Evolutionary conservation across 1,140 invertebrate genomes (phyloP), one percentile per base, ranked within the genome.

Genomic region (Drosophila eugracilis): DNA sequence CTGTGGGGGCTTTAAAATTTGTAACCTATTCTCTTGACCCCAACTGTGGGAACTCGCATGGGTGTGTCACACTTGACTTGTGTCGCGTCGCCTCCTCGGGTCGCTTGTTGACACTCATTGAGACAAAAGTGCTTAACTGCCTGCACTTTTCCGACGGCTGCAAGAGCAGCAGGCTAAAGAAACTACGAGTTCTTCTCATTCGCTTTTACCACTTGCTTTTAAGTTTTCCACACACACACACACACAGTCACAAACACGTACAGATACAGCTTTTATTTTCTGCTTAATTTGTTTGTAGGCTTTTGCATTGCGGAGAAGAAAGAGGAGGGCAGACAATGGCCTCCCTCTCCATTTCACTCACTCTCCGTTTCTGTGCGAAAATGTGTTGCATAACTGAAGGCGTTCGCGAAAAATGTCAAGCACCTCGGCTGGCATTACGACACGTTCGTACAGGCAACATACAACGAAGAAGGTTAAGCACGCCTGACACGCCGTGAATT

Each of bases 91-190:
- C 34, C 59, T 65, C 59, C 59, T 67, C 36, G 75, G 45, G 70
- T 66, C 57, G 60, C 75, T 88, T 88, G 83, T 88, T 88, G 83
- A 83, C 78, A 88, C 83, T 88, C 83, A 88, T 88, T 83, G 84
- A 88, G 83, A 88, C 84, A 88, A 88, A 88, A 88, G 83, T 88
- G 75, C 83, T 88, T 88, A 88, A 86, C 83, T 83, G 83, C 74
- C 58, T 75, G 83, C 84, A 86, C 83, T 86, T 88, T 88, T 63
- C 45, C 59, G 57, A 42, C 54, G 59, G 19, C 36, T 59, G 26
- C 55, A 57, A 58, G 54, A 21, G 50, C 37, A 48, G 14, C 22
- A 10, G 42, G 12, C 44, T 28, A 12, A 17, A 19, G 22, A 62
- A 66, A 81, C 72, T 81, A 72, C 41, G 36, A 57, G 21, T 9